phyloP scores from a whole-genome alignment of 2,113 vertebrate genomes.

The Pristiophorus japonicus region DNA sequence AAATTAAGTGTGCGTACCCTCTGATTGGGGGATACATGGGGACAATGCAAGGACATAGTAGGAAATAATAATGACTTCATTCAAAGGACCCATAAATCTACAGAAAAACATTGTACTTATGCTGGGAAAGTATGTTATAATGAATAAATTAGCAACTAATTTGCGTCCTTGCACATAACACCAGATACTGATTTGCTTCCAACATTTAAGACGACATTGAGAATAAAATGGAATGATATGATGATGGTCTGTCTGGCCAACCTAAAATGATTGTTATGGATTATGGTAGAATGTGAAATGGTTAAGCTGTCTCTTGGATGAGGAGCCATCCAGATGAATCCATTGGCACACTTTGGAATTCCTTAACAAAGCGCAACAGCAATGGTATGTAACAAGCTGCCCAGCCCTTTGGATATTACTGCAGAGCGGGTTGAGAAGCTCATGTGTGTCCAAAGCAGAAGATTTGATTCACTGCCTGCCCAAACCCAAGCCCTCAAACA shows the following conservation, averaged over 20 bases:
- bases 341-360: not conserved
- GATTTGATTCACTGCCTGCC: slow-evolving; percentile 75
- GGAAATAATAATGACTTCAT: not conserved
- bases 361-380: slow-evolving; percentile 62
- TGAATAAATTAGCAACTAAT: not conserved
- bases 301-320: not conserved
- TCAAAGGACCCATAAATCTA: not conserved
- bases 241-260: not conserved
- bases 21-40: not conserved
- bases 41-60: not conserved
- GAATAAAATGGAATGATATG: not conserved
- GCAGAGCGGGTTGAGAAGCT: slow-evolving; percentile 82
- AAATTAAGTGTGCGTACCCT: not conserved
- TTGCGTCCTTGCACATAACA: no score
- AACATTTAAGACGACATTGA: not conserved
- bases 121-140: not conserved
- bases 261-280: not conserved
- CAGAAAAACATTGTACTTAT: not conserved
- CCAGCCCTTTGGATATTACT: slow-evolving; percentile 77
- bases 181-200: not conserved
- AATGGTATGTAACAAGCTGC: slow-evolving; percentile 88
- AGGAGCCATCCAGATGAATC: not conserved
- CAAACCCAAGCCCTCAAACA: slow-evolving; percentile 77
- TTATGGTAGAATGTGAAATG: slow-evolving; percentile 9
- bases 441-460: slow-evolving; percentile 68